Evolutionary conservation across 2,888 invertebrate species (phyloP).

Genomic region (Drosophila subquinaria): DNA sequence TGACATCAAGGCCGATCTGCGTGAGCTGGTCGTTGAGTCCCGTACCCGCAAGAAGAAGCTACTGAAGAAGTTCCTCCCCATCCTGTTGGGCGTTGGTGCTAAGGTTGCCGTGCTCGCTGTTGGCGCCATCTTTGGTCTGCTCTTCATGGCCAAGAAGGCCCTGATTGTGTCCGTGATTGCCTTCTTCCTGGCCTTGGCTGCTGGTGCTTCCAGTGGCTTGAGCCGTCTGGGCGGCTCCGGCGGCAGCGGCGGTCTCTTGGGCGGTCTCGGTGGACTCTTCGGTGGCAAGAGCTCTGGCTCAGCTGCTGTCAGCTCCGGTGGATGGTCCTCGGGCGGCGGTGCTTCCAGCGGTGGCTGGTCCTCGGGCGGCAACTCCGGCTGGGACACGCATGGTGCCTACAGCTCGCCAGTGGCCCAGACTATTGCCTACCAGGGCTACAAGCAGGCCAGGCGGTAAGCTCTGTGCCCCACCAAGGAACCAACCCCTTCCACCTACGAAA

Average conservation of each 20-base stretch:
- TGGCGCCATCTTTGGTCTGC: constrained; percentile 87
- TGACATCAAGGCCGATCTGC: constrained; percentile 87
- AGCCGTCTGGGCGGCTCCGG: constrained; percentile 79
- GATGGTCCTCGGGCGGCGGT: constrained; percentile 82
- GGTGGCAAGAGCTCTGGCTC: constrained; percentile 82
- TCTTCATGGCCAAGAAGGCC: constrained; percentile 89
- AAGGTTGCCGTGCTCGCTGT: constrained; percentile 87
- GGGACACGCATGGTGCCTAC: constrained; percentile 86
- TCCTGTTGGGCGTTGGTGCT: constrained; percentile 87
- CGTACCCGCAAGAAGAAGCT: constrained; percentile 87
- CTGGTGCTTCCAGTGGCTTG: constrained; percentile 83
- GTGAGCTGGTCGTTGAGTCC: constrained; percentile 87
- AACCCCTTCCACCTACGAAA: constrained; percentile 9
- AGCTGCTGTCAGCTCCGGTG: constrained; percentile 64
- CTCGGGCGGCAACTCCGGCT: constrained; percentile 81
- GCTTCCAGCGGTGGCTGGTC: constrained; percentile 79
- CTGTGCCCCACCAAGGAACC: constrained; percentile 10
- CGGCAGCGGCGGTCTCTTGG: constrained; percentile 77
- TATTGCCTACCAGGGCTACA: constrained; percentile 87
- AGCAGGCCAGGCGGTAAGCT: constrained; percentile 84
- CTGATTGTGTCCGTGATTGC: constrained; percentile 88
- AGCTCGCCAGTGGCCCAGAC: constrained; percentile 86
- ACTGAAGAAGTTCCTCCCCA: constrained; percentile 87
- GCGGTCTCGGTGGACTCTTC: constrained; percentile 82
- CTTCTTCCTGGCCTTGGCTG: constrained; percentile 87